Base-by-base conservation (phyloP, 2,888 invertebrate species). In the Eucera pruinosa region DNA sequence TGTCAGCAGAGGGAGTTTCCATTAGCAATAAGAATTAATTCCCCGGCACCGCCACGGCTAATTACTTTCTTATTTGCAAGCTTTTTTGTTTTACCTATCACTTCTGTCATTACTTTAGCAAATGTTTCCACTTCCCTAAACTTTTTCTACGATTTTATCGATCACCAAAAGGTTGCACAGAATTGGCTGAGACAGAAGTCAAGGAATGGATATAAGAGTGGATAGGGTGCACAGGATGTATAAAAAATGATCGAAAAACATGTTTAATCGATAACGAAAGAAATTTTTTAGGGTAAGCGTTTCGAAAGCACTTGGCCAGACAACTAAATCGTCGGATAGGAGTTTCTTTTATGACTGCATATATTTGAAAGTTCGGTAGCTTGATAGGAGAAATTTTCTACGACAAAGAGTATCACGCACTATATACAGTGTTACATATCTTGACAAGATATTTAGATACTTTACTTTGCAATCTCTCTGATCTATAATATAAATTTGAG, bases 11-110 rank as follows among this genome's bases (percentile, higher is more conserved):
- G 33, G 54, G 41, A 61, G 69, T 65, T 78, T 70, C 60, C 77
- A 76, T 76, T 69, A 76, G 64, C 58, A 65, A 65, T 69, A 65
- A 76, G 43, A 78, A 76, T 70, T 78, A 78, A 65, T 60, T 60
- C 43, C 13, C n/a, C 25, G 25, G 11, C 6, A 6, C 47, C 57
- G 61, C 33, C 25, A 39, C 52, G 66, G 57, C 57, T 78, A 78
- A 71, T 66, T 78, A 52, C 50, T 77, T 66, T 62, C 57, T 71
- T 67, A 71, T 66, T 78, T 77, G 60, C 55, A 54, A 57, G 39
- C 47, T 70, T 65, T 47, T 33, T 55, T 77, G 57, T 62, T 27
- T 60, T 25, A 30, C 57, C 57, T 60, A 75, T 60, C 54, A 30
- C 25, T 54, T 41, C 33, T 60, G 23, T 30, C 54, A 20, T 77